Conservation (phyloP, 2,113 vertebrate species). For the Rhinogobius similis region DNA sequence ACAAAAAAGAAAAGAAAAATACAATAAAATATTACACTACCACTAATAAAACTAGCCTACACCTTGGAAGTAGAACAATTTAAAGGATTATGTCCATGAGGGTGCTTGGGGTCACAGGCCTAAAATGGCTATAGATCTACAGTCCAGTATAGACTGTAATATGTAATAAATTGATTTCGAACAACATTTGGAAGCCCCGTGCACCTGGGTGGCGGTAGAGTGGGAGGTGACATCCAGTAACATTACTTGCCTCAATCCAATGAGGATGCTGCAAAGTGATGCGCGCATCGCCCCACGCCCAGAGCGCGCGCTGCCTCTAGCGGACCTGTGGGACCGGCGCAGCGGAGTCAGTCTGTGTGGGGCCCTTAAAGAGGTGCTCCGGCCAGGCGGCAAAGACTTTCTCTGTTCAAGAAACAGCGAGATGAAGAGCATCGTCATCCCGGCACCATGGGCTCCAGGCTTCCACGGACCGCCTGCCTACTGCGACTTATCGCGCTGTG, state of each 20-base stretch:
- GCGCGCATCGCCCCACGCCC: conserved; percentile 20
- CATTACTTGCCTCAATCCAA: conserved; percentile 51
- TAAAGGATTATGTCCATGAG: background rate
- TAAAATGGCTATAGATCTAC: background rate
- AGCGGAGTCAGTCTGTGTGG: conserved; percentile 51
- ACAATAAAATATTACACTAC: no score
- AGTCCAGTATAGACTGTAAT: background rate
- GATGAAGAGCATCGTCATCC: conserved; percentile 83
- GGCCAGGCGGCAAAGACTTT: conserved; percentile 68
- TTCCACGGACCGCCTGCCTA: conserved; percentile 81
- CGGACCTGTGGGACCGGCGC: conserved; percentile 57
- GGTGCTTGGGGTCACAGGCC: background rate
- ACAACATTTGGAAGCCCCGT: background rate
- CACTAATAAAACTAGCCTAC: no score
- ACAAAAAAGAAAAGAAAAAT: no score
- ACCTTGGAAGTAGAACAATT: background rate
- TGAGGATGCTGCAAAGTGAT: conserved; percentile 45
- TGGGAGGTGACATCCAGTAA: conserved; percentile 54
- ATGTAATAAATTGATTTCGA: no score
- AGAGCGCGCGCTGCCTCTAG: conserved; percentile 56
- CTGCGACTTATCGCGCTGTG: conserved; percentile 80
- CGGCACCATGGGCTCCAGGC: conserved; percentile 88
- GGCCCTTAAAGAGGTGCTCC: conserved; percentile 73
- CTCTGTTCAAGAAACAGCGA: conserved; percentile 80
- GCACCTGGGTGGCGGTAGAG: conserved; percentile 58